Evolutionary conservation across 2,113 vertebrate genomes (phyloP), one percentile per base, ranked within the genome.

Genomic region (Siniperca chuatsi): DNA sequence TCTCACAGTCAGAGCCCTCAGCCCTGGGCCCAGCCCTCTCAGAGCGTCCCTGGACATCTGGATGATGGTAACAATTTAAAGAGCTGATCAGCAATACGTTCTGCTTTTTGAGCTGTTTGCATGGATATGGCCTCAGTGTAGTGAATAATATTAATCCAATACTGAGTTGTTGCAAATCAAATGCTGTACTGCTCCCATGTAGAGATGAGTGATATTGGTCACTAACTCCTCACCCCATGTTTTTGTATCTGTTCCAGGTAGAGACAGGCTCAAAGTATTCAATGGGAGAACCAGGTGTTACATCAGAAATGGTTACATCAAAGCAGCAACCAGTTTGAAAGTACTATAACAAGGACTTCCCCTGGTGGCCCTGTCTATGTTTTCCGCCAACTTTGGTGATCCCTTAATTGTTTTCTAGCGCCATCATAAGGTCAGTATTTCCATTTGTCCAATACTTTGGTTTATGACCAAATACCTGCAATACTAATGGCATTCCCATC

Each of bases 1-100:
- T 87, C 96, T 97, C 79, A 99, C 50, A 66, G 96, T 91, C 3
- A 99, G 94, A 84, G 93, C 95, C 92, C 44, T 96, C 48, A 98
- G 95, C 40, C 68, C 89, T 0, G 93, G 77, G 1, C 96, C 96
- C 0, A 99, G 92, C 0, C 97, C 97, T 0, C 70, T 40, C 20
- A 99, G 96, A 74, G 97, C 96, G 12, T 91, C 60, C 0, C 75
- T 78, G 16, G 96, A 96, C 81, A 96, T 94, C 96, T 96, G 67
- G 10, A 77, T 4, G 2, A 54, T 12, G 12, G 9, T 16, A 50
- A 50, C 1, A 67, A 57, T 40, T 61, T 4, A 48, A 62, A 70
- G 12, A 71, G 2, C 20, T 55, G 16, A 70, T 70, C 2, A 81
- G 10, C 46, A 60, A 35, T 29, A 50, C 66, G 11, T 50, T 3